Base-by-base conservation (phyloP, 2,113 vertebrate species). In the Salvelinus namaycush region DNA sequence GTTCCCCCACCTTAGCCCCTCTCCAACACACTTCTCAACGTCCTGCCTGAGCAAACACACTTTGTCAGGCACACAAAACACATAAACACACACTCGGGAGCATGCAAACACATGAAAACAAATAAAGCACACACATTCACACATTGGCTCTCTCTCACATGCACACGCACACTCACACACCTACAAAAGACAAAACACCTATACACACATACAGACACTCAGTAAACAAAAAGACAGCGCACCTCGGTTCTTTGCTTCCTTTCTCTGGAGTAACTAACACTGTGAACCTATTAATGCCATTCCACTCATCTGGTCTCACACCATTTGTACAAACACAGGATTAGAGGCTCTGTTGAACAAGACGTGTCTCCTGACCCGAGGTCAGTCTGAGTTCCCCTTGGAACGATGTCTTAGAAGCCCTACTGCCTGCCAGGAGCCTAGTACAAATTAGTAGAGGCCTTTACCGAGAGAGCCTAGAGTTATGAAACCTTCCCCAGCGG, bases 391-490 rank as follows among this genome's bases (percentile, higher is more conserved):
- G 5, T 6, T 16, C 18, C 27, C 51, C 16, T 16, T 59, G 14
- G 70, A 59, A 8, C 2, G 12, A 4, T 9, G 16, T 44, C 39
- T 44, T 11, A 44, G 39, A 11, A 29, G 24, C 8, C 27, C 26
- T 3, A 27, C 22, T 34, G 13, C 18, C 54, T 31, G 68, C 26
- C 26, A 59, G 66, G 68, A 76, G 68, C 70, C 74, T 68, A 54
- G 39, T 44, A 70, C 70, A 74, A 84, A 76, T 78, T 81, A 81
- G 68, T 59, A 65, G 39, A 6, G 74, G 31, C 54, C 54, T 59
- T 65, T 65, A 76, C 34, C 51, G 76, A 73, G n/a, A 82, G 66
- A 24, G 9, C 76, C 81, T 70, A 64, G 54, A 70, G 18, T 62
- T 74, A 70, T 72, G 79, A 82, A 69, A n/a, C 27, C 16, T 76